These are phyloP conservation scores for Phalacrocorax carbo DNA, from an alignment of 2,113 vertebrate genomes.

Conservation along the genomic window DNA sequence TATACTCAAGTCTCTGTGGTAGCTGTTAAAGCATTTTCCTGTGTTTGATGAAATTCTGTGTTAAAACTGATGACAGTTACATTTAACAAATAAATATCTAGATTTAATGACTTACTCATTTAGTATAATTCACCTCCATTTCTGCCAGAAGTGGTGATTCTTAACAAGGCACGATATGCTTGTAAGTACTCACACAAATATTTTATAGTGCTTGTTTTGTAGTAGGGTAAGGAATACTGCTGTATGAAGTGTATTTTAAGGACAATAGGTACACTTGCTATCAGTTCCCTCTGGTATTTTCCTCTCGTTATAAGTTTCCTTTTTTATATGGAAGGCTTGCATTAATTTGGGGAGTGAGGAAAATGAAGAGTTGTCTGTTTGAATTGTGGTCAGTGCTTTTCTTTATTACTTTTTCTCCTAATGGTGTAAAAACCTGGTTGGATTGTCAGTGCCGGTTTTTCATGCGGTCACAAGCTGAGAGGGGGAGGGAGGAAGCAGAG, in stretches of 20 bases:
- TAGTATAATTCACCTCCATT: not conserved
- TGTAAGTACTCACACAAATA: not conserved
- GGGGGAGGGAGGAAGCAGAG: not conserved
- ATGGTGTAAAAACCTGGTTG: not conserved
- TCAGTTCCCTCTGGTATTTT: not conserved
- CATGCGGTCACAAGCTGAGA: rapidly evolving
- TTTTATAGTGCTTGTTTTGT: not conserved
- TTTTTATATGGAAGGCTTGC: not conserved
- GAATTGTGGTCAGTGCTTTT: not conserved
- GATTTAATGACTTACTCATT: not conserved
- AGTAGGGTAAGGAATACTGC: not conserved
- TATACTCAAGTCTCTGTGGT: not conserved
- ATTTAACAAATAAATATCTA: not conserved
- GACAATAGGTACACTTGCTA: not conserved
- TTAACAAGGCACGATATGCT: not conserved
- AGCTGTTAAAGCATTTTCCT: not conserved
- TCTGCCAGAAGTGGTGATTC: not conserved
- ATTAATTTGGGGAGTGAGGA: not conserved
- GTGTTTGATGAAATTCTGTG: not conserved
- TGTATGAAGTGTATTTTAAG: not conserved
- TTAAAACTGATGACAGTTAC: not conserved
- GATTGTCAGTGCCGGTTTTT: not conserved
- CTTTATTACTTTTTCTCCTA: not conserved
- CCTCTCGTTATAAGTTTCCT: not conserved
- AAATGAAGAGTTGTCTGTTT: not conserved